Conservation (phyloP, 2,888 invertebrate genomes). For the Busseola fusca region DNA sequence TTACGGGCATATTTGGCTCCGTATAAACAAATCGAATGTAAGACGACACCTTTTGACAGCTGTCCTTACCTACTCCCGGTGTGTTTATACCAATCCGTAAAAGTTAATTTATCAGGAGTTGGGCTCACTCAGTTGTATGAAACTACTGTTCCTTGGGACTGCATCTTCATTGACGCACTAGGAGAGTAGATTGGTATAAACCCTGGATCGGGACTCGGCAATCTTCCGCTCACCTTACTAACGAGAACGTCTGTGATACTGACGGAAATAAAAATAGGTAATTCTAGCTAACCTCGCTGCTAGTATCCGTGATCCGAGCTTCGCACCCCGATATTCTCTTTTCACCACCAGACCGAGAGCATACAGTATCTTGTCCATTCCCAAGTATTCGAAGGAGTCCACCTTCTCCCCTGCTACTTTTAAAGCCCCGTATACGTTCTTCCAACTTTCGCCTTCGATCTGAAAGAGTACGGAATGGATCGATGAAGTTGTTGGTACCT, state of each 20-base stretch:
- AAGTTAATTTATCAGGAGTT: neutral
- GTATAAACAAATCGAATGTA: too few species aligned
- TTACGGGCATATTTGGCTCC: too few species aligned
- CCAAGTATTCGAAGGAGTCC: slow-evolving; percentile 69
- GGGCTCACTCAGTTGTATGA: neutral
- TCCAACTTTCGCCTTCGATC: slow-evolving; percentile 74
- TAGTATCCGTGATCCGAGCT: slow-evolving; percentile 73
- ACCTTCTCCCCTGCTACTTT: slow-evolving; percentile 62
- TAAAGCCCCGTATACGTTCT: slow-evolving; percentile 71
- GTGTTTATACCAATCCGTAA: neutral
- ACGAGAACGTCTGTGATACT: neutral
- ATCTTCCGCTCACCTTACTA: neutral
- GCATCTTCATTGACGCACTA: neutral
- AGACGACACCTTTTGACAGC: too few species aligned
- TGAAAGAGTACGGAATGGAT: slow-evolving; percentile 53
- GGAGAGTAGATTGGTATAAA: neutral
- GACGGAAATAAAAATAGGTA: neutral
- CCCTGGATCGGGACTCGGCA: neutral
- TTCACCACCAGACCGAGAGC: slow-evolving; percentile 77
- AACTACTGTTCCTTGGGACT: neutral
- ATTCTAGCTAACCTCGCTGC: slow-evolving; percentile 72
- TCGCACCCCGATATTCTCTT: slow-evolving; percentile 74
- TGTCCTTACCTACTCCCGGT: neutral
- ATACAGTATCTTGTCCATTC: slow-evolving; percentile 67
- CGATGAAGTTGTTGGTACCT: neutral